Evolutionary conservation across 2,797 vertebrate genomes (phyloP).

Genomic region (Coluber constrictor): DNA sequence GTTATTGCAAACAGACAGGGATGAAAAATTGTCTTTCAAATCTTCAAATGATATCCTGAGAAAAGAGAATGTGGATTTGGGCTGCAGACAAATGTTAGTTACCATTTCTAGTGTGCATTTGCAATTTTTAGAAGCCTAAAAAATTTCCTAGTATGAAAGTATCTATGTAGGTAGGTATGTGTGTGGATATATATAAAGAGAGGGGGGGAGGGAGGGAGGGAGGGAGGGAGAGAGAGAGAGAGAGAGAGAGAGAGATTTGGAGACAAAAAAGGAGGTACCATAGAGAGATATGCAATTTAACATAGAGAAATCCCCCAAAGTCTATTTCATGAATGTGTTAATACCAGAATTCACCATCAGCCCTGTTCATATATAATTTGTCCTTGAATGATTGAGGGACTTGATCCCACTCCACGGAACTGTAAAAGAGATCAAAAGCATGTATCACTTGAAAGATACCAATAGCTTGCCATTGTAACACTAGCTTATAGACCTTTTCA

Average conservation of each 20-base stretch:
- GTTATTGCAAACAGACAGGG: constrained; percentile 64
- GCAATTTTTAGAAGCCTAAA: neutral
- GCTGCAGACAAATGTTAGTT: neutral
- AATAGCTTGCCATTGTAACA: neutral
- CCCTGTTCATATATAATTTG: constrained; percentile 53
- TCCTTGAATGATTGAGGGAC: constrained; percentile 36
- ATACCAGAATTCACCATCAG: constrained; percentile 78
- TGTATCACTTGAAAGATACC: neutral
- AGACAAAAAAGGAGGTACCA: too few relatives aligned
- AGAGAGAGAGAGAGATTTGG: too few relatives aligned
- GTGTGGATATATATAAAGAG: too few relatives aligned
- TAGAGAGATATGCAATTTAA: neutral
- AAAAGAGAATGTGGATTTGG: constrained; percentile 3
- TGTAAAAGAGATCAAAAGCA: constrained; percentile 39
- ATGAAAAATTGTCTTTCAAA: constrained; percentile 67
- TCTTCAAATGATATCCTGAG: constrained; percentile 71
- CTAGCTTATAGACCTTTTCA: neutral
- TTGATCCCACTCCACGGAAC: constrained; percentile 67
- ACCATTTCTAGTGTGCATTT: neutral
- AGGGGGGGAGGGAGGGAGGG: too few relatives aligned
- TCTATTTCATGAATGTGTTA: neutral
- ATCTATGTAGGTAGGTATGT: neutral
- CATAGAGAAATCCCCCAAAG: neutral
- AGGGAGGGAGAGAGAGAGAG: too few relatives aligned
- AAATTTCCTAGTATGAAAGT: neutral